Evolutionary conservation across 1,140 invertebrate genomes (phyloP).

Genomic region (Laupala kohalensis): DNA sequence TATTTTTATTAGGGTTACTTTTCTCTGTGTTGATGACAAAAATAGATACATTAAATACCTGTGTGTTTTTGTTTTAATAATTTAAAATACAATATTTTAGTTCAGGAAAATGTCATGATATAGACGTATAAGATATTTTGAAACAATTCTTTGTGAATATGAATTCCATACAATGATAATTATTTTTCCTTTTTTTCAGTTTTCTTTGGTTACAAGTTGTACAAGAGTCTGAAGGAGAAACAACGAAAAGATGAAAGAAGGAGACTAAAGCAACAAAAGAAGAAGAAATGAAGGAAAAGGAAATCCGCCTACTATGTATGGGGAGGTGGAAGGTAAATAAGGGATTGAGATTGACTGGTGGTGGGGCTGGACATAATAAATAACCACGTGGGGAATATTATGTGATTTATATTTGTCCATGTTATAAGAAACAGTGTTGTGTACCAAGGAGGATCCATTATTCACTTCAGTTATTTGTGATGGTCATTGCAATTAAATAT

Average conservation of each 20-base stretch:
- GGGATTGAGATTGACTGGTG: background rate
- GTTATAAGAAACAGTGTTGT: too few relatives aligned
- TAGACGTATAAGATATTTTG: background rate
- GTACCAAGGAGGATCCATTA: too few relatives aligned
- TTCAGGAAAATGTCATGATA: background rate
- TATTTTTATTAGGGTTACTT: too few relatives aligned
- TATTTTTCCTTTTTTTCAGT: conserved; percentile 42
- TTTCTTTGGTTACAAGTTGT: conserved; percentile 71
- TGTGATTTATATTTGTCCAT: too few relatives aligned
- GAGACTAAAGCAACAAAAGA: conserved; percentile 45
- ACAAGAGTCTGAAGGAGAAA: conserved; percentile 58
- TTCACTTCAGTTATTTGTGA: too few relatives aligned
- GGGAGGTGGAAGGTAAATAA: background rate
- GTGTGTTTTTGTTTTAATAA: too few relatives aligned
- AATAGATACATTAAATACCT: too few relatives aligned
- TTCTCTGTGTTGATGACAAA: too few relatives aligned
- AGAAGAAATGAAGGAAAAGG: conserved; percentile 39
- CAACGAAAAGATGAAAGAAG: conserved; percentile 59
- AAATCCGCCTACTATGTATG: background rate
- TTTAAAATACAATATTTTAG: too few relatives aligned
- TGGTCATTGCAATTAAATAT: too few relatives aligned
- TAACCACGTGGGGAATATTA: background rate
- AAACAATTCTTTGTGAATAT: background rate
- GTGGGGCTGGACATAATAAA: background rate
- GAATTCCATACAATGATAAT: conserved; percentile 7